Evolutionary conservation across 2,113 vertebrate genomes (phyloP).

Genomic region (Rhynchomys soricoides): DNA sequence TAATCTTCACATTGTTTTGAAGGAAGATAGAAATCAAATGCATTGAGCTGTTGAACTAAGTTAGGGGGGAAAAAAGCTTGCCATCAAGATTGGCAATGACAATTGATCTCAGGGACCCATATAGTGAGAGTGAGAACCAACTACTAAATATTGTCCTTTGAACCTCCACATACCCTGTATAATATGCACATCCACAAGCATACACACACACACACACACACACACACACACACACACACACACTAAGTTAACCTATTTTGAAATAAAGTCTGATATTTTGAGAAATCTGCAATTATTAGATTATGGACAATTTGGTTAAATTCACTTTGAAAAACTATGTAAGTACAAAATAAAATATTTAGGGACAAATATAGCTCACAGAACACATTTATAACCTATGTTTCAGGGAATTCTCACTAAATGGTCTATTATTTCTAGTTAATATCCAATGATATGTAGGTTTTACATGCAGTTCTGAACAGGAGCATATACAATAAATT

Average conservation of each 20-base stretch:
- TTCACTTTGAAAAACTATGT: not conserved
- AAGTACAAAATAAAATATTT: conserved; percentile 39
- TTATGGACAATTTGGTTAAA: not conserved
- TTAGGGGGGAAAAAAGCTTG: not conserved
- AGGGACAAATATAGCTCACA: not conserved
- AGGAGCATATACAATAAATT: not conserved
- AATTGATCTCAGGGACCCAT: not conserved
- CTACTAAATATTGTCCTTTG: not conserved
- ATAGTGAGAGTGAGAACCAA: not conserved
- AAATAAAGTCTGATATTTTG: not conserved
- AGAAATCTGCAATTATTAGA: not conserved
- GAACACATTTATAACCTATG: not conserved
- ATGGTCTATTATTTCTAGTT: conserved; percentile 52
- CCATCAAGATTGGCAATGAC: not conserved
- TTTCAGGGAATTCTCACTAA: conserved; percentile 44
- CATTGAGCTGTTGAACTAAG: not conserved
- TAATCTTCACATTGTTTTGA: not conserved
- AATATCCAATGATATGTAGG: not conserved
- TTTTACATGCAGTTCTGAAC: not conserved
- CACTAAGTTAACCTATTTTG: not conserved
- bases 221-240: not conserved
- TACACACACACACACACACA: not conserved
- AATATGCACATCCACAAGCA: too few species aligned
- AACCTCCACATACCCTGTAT: not conserved
- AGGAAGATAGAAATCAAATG: not conserved